A percentile compares a stretch with the other conserved stretches of the same genome.
phyloP scores from a whole-genome alignment of 2,797 vertebrate genomes.

The Pterois miles region DNA sequence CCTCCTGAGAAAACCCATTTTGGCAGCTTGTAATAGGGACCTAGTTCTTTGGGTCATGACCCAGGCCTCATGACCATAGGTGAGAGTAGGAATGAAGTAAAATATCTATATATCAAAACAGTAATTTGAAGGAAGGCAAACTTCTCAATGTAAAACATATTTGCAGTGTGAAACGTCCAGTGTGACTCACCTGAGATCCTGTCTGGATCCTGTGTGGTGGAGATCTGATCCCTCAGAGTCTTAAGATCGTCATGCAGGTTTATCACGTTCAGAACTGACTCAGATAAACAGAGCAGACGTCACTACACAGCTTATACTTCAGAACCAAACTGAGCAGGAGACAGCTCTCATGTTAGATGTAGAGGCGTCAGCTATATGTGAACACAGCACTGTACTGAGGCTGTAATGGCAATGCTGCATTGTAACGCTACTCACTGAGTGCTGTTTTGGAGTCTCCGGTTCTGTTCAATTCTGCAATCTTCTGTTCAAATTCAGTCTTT shows the following conservation, averaged over 20 bases:
- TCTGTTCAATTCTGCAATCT: slow-evolving; percentile 40
- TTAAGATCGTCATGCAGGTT: slow-evolving; percentile 41
- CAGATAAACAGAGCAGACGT: slow-evolving; percentile 8
- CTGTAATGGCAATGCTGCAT: neutral
- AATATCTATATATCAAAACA: too few relatives aligned
- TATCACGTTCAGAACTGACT: slow-evolving; percentile 47
- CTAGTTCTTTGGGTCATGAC: too few relatives aligned
- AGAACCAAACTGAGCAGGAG: neutral
- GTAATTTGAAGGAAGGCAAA: too few relatives aligned
- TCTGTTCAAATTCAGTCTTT: slow-evolving; percentile 43
- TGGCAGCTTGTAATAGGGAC: too few relatives aligned
- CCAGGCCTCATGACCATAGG: too few relatives aligned
- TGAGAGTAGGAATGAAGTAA: too few relatives aligned
- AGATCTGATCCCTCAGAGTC: slow-evolving; percentile 21
- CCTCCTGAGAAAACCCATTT: too few relatives aligned
- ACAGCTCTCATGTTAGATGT: neutral
- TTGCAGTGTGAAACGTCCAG: too few relatives aligned
- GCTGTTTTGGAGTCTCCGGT: neutral
- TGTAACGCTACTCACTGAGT: slow-evolving; percentile 41
- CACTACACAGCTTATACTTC: neutral
- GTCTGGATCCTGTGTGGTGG: neutral
- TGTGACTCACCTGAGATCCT: slow-evolving; percentile 36
- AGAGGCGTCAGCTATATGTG: neutral
- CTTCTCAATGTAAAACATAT: too few relatives aligned
- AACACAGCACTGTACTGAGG: neutral